Evolutionary conservation across 2,113 vertebrate genomes (phyloP).

Genomic region (Jaculus jaculus): DNA sequence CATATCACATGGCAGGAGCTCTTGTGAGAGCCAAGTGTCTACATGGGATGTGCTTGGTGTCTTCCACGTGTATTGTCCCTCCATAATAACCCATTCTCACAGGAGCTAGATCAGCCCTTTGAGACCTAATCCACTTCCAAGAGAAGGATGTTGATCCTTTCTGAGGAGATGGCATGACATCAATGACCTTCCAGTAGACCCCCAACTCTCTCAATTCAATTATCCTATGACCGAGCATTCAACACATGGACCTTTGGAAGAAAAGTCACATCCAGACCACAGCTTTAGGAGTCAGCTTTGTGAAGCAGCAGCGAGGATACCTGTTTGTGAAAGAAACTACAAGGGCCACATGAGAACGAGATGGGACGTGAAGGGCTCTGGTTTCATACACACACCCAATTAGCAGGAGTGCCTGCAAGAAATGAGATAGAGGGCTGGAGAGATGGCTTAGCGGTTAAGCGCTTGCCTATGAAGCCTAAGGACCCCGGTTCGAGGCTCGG

Average conservation of each 20-base stretch:
- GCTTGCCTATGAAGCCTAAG: too few relatives aligned
- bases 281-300: too few relatives aligned
- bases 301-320: neutral
- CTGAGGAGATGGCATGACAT: too few relatives aligned
- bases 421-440: too few relatives aligned
- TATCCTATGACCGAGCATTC: neutral
- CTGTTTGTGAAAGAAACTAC: neutral
- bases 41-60: too few relatives aligned
- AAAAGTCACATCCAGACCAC: too few relatives aligned
- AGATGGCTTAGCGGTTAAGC: too few relatives aligned
- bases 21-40: neutral
- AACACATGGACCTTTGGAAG: neutral
- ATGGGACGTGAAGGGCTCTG: neutral
- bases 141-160: neutral
- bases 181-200: neutral
- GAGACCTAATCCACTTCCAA: neutral
- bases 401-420: too few relatives aligned
- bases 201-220: neutral
- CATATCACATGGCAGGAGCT: fast-evolving
- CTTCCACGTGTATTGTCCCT: too few relatives aligned
- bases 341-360: neutral
- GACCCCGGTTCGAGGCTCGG: too few relatives aligned
- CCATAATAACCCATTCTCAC: neutral
- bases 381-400: fast-evolving
- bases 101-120: neutral